These are phyloP conservation scores for Accipiter virgatus DNA, from an alignment of 2,113 vertebrate species.

Conservation along the genomic window DNA sequence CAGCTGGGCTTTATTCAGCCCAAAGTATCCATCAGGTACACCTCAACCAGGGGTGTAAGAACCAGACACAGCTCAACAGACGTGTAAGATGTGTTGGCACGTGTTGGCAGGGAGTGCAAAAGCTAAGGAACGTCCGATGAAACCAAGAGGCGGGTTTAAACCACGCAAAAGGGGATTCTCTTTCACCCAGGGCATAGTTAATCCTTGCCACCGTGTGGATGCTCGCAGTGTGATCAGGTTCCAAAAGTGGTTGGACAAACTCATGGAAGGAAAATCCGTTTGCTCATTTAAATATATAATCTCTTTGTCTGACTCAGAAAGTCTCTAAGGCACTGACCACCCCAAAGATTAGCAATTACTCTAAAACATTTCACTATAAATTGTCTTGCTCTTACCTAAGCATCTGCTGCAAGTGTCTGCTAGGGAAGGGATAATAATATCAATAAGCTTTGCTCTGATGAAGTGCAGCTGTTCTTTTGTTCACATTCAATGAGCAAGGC, in stretches of 20 bases:
- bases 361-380: neutral
- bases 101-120: neutral
- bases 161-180: accelerated
- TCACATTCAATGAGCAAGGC: neutral
- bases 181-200: neutral
- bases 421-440: neutral
- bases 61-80: neutral
- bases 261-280: neutral
- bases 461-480: neutral
- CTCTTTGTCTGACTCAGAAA: neutral
- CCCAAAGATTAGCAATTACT: neutral
- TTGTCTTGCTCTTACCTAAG: neutral
- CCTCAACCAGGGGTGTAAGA: neutral
- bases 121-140: neutral
- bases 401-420: accelerated
- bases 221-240: neutral
- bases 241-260: neutral
- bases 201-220: neutral
- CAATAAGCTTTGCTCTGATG: neutral
- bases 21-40: neutral
- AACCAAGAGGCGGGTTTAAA: neutral
- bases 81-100: no score
- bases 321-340: neutral
- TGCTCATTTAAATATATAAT: accelerated
- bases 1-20: neutral